Conservation (phyloP, 2,113 vertebrate species). For the Bothrops jararaca region DNA sequence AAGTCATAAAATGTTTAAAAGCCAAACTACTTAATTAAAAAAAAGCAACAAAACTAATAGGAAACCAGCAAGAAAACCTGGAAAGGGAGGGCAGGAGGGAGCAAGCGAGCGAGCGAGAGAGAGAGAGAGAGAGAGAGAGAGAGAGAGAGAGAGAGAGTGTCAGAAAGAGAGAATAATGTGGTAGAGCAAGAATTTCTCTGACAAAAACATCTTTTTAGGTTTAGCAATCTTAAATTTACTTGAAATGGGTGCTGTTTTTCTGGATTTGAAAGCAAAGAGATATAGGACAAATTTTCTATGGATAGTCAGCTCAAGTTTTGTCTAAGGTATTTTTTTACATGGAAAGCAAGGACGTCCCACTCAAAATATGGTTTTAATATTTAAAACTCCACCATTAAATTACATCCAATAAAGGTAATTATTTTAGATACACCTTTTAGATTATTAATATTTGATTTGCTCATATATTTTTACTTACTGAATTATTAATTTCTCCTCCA, state of each 20-base stretch:
- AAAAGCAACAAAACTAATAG: not conserved
- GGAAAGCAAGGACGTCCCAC: not conserved
- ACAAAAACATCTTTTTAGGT: not conserved
- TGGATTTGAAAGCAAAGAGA: not conserved
- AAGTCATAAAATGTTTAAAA: not conserved
- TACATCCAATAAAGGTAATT: not conserved
- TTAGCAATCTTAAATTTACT: not conserved
- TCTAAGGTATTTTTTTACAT: not conserved
- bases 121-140: not conserved
- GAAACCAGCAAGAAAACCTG: not conserved
- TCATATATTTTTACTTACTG: not conserved
- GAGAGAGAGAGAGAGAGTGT: not conserved
- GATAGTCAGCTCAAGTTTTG: not conserved
- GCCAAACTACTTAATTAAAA: not conserved
- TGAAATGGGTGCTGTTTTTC: not conserved
- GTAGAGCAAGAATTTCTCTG: not conserved
- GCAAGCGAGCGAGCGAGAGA: no score
- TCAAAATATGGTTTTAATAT: not conserved
- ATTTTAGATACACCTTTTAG: not conserved
- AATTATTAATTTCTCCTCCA: not conserved
- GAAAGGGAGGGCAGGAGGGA: no score
- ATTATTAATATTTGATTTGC: not conserved
- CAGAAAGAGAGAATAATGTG: not conserved
- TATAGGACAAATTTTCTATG: not conserved
- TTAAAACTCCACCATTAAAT: not conserved